Evolutionary conservation across 2,113 vertebrate genomes (phyloP).

Genomic region (Varanus salvator): DNA sequence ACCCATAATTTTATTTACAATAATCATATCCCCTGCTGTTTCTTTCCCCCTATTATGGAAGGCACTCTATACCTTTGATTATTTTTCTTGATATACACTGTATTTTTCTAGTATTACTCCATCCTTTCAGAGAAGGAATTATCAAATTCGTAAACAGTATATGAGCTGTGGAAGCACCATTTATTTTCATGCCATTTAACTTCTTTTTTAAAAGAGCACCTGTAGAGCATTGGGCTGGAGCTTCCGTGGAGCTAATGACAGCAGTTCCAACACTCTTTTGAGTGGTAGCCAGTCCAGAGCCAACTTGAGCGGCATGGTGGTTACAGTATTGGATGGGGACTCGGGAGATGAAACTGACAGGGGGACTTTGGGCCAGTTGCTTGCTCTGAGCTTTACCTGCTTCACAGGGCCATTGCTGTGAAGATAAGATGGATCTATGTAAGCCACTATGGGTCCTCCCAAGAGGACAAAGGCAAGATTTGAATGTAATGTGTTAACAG

Average conservation of each 20-base stretch:
- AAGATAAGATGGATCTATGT: too few relatives aligned
- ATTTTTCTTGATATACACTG: not conserved
- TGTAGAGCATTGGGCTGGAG: not conserved
- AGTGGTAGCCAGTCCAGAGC: not conserved
- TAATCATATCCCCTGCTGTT: not conserved
- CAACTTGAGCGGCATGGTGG: too few relatives aligned
- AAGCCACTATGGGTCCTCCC: too few relatives aligned
- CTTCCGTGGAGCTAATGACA: not conserved
- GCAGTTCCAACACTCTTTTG: not conserved
- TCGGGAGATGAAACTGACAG: too few relatives aligned
- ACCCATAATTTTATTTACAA: not conserved
- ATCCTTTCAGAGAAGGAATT: not conserved
- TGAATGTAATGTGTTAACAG: too few relatives aligned
- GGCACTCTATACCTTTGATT: not conserved
- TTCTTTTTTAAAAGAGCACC: not conserved
- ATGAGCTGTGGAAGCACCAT: not conserved
- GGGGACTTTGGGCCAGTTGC: too few relatives aligned
- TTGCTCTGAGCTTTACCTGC: too few relatives aligned
- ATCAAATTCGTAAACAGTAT: not conserved
- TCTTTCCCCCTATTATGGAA: not conserved
- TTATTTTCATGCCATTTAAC: not conserved
- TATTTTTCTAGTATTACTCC: constrained; percentile 3
- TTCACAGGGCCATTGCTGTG: too few relatives aligned
- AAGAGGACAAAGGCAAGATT: too few relatives aligned
- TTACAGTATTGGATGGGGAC: too few relatives aligned